phyloP scores from a whole-genome alignment of 2,113 vertebrate genomes.

The Periophthalmodon schlosseri region DNA sequence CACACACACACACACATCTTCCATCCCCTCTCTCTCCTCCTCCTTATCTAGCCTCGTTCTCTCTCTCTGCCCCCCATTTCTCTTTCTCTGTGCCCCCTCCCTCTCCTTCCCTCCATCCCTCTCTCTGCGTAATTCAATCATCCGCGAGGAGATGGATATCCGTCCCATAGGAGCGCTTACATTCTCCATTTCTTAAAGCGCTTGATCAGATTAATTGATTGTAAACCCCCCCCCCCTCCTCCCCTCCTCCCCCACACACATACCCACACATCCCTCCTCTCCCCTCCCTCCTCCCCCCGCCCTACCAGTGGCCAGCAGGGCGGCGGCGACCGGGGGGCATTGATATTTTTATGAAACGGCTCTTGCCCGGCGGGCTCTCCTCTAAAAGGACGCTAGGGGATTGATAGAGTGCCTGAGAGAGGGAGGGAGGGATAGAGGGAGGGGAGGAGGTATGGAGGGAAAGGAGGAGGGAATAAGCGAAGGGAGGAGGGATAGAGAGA shows the following conservation, averaged over 20 bases:
- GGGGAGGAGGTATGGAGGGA: not conserved
- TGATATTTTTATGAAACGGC: slow-evolving; percentile 79
- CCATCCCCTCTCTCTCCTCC: slow-evolving; percentile 45
- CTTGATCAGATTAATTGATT: slow-evolving; percentile 88
- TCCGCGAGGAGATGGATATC: slow-evolving; percentile 80
- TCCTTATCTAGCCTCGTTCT: slow-evolving; percentile 63
- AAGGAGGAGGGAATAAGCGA: too few relatives aligned
- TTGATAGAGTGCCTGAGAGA: slow-evolving; percentile 49
- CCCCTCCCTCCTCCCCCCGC: slow-evolving; percentile 17
- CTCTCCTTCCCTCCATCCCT: slow-evolving; percentile 62
- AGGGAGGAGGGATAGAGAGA: too few relatives aligned
- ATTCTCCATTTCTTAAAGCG: slow-evolving; percentile 83
- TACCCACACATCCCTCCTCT: not conserved
- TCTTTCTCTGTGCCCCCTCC: slow-evolving; percentile 37
- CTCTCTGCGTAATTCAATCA: slow-evolving; percentile 81
- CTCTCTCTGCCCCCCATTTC: slow-evolving; percentile 16
- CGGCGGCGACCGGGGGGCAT: slow-evolving; percentile 60
- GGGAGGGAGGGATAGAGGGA: not conserved
- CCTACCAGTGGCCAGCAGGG: slow-evolving; percentile 24
- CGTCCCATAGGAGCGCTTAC: slow-evolving; percentile 80
- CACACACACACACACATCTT: not conserved
- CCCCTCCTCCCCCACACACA: slow-evolving; percentile 21
- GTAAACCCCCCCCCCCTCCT: slow-evolving; percentile 30
- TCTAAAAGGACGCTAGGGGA: slow-evolving; percentile 61
- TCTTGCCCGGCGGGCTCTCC: slow-evolving; percentile 55